Conservation (phyloP, 1,140 invertebrate species). For the Camponotus vicinus region DNA sequence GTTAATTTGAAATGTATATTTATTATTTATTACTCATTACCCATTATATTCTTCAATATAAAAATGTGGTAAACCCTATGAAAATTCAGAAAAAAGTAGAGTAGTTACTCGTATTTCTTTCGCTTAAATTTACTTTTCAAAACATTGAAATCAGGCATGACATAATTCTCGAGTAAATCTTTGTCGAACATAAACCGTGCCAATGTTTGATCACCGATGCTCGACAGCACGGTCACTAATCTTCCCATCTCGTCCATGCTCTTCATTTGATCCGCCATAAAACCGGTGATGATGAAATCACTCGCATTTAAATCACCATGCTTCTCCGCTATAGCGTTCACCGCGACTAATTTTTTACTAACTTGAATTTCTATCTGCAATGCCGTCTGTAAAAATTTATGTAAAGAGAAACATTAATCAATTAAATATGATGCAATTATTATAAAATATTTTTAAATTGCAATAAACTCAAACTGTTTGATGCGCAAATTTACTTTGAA, state of each 20-base stretch:
- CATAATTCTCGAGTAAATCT: constrained; percentile 76
- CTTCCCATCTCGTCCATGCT: constrained; percentile 79
- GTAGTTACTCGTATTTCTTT: neutral
- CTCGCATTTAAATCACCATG: constrained; percentile 77
- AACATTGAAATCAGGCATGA: constrained; percentile 72
- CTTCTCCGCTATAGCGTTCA: constrained; percentile 74
- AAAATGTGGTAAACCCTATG: neutral
- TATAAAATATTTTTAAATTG: too few relatives aligned
- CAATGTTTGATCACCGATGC: constrained; percentile 78
- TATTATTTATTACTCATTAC: too few relatives aligned
- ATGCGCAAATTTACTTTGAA: constrained; percentile 75
- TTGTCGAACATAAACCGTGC: constrained; percentile 81
- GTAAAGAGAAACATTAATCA: neutral
- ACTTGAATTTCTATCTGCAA: constrained; percentile 78
- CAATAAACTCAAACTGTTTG: too few relatives aligned
- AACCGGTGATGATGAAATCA: constrained; percentile 80
- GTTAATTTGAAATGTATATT: too few relatives aligned
- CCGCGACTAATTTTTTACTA: constrained; percentile 73
- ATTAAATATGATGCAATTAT: too few relatives aligned
- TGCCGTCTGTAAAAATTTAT: constrained; percentile 70
- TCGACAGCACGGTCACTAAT: constrained; percentile 78
- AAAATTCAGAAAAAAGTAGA: neutral
- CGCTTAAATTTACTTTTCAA: constrained; percentile 52
- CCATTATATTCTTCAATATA: too few relatives aligned
- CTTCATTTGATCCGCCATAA: constrained; percentile 81